Conservation (phyloP, 2,113 vertebrate species). For the Felis chaus region DNA sequence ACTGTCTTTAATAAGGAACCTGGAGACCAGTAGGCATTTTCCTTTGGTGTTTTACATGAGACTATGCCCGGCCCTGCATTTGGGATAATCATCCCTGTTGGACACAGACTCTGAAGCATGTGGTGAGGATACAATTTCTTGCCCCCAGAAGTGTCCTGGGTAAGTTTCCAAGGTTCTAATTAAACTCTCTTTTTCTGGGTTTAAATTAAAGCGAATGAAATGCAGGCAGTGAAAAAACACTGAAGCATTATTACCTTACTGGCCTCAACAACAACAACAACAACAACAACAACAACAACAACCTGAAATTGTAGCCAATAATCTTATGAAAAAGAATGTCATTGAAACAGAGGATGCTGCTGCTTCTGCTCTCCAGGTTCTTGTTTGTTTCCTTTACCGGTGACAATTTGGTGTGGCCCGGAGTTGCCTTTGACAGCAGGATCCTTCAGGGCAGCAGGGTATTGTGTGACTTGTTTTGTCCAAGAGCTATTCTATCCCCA, state of each 20-base stretch:
- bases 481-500: not conserved
- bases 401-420: slow-evolving; percentile 42
- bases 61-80: not conserved
- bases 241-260: not conserved
- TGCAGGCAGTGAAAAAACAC: not conserved
- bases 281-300: too few relatives aligned
- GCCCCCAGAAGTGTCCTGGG: not conserved
- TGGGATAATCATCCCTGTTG: not conserved
- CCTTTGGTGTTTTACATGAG: not conserved
- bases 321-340: not conserved
- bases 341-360: not conserved
- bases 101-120: not conserved
- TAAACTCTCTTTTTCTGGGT: slow-evolving; percentile 10
- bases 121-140: not conserved
- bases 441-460: not conserved
- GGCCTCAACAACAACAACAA: not conserved
- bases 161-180: not conserved
- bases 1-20: slow-evolving; percentile 14
- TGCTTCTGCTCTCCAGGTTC: not conserved
- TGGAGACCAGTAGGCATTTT: not conserved
- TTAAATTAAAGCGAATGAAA: slow-evolving; percentile 43
- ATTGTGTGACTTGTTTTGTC: slow-evolving; percentile 40
- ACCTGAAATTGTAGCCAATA: slow-evolving; percentile 4
- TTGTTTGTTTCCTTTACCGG: slow-evolving; percentile 12
- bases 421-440: slow-evolving; percentile 14